Evolutionary conservation across 1,140 invertebrate species (phyloP), one percentile per base, ranked within the genome.

Genomic region (Araneus ventricosus): DNA sequence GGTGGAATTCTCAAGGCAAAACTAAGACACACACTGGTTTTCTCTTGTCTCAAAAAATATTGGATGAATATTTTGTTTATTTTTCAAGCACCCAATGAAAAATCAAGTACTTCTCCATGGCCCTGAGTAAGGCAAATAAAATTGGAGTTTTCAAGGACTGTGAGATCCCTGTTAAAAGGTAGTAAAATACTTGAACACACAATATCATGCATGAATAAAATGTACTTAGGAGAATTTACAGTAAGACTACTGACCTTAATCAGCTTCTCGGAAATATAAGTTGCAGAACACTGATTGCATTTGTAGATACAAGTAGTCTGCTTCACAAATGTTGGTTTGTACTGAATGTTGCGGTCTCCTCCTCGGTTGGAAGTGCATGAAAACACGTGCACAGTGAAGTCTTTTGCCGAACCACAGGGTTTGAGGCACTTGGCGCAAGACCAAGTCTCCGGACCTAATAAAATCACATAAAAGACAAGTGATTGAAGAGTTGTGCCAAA

Each of bases 331-430:
- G 86, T 1, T 34, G 75, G 87, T 59, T 87, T 93, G n/a, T 67
- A 67, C n/a, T 39, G 61, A 37, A 37, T 27, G 30, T 24, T 37
- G 30, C 27, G 37, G 10, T 87, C 91, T 45, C 24, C 37, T n/a
- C 24, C 24, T 67, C 85, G 24, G 14, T 10, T 63, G 17, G 92
- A 41, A 20, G 93, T 52, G 92, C 94, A 94, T 24, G 84, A 84
- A 57, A 94, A 94, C 3, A 94, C 94, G 61, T 94, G 94, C 24
- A 67, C 87, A n/a, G 94, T 89, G n/a, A 94, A 92, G 61, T 94
- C 94, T 89, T 94, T 94, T 20, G 93, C 82, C 10, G 93, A 91
- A 22, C 92, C 92, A 85, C 90, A 93, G 4, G 88, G 92, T 45
- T 94, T 92, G 22, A 94, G 70, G 79, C 94, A 94, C 41, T 90